Percentiles rank a stretch among this genome's conserved stretches.
These are phyloP conservation scores for Halcyon chelicuti DNA, from an alignment of 2,797 vertebrate genomes.

Conservation along the genomic window DNA sequence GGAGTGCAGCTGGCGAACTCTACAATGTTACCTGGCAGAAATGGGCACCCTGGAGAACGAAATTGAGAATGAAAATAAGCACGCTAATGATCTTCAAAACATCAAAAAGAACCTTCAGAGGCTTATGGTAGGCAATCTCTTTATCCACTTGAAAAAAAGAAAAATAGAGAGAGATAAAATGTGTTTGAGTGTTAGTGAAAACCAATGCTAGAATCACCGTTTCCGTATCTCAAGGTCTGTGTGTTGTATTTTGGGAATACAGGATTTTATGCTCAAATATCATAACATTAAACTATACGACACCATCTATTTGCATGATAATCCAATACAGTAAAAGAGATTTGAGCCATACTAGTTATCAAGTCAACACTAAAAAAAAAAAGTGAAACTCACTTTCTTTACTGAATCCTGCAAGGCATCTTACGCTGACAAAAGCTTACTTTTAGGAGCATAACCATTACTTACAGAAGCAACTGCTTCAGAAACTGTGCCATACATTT, in stretches of 20 bases:
- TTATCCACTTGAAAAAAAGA: not conserved
- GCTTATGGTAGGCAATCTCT: conserved; percentile 12
- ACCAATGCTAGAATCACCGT: not conserved
- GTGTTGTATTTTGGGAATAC: not conserved
- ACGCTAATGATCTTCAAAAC: accelerated
- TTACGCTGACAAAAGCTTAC: not conserved
- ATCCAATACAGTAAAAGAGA: not conserved
- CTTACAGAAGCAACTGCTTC: not conserved
- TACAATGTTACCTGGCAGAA: conserved; percentile 55
- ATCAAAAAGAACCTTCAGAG: not conserved
- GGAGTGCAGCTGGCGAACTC: not conserved
- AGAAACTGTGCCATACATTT: not conserved
- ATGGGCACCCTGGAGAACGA: not conserved
- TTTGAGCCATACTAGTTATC: not conserved
- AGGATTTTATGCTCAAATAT: not conserved
- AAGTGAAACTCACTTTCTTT: not conserved
- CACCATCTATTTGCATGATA: not conserved
- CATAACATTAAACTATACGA: accelerated
- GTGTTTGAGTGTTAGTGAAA: not conserved
- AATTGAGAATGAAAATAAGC: accelerated
- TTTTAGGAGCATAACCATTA: not conserved
- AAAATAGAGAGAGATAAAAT: not conserved
- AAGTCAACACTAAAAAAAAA: not conserved
- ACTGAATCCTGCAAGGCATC: not conserved
- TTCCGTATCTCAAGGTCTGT: not conserved